Base-by-base conservation (phyloP, 1,140 invertebrate genomes). In the Agraylea sexmaculata region DNA sequence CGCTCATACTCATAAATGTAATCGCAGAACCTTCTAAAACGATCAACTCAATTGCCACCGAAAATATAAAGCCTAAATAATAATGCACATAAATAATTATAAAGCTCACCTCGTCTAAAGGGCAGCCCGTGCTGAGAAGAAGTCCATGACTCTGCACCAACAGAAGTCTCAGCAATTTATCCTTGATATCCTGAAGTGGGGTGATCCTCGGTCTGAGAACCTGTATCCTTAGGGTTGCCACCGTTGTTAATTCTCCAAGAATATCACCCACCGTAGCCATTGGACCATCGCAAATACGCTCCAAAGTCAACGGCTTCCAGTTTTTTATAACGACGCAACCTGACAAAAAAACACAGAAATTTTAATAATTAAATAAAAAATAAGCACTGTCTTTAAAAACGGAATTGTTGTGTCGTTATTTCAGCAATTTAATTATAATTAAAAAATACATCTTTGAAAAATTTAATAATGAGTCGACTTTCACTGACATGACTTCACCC, bases 291-390 rank as follows among this genome's bases (percentile, higher is more conserved):
- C 86, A 86, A 42, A 96, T 89, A 51, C 83, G 79, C 47, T 93
- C 89, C 58, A 94, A 80, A 2, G 79, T 74, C 23, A 95, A 59
- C 1, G 90, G 86, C 58, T 88, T 89, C 91, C 91, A 94, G 53
- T 94, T 92, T 55, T 88, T 87, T 50, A 95, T 82, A 11, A 90
- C 79, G 28, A 95, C 78, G 25, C 83, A 82, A 47, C 87, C 87
- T 80, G 66, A 40, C 42, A 60, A 58, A 41, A 60, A 62, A 40
- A 17, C 10, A 44, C n/a, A 38, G 19, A n/a, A n/a, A n/a, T n/a
- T n/a, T n/a, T n/a, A n/a, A n/a, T n/a, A n/a, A n/a, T n/a, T n/a
- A n/a, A n/a, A n/a, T n/a, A n/a, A n/a, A n/a, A n/a, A n/a, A n/a
- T n/a, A n/a, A n/a, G n/a, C n/a, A n/a, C n/a, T n/a, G n/a, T n/a